These are phyloP conservation scores for Scolanthus callimorphus DNA, from an alignment of 92 coral and sea anemone species.

Conservation along the genomic window DNA sequence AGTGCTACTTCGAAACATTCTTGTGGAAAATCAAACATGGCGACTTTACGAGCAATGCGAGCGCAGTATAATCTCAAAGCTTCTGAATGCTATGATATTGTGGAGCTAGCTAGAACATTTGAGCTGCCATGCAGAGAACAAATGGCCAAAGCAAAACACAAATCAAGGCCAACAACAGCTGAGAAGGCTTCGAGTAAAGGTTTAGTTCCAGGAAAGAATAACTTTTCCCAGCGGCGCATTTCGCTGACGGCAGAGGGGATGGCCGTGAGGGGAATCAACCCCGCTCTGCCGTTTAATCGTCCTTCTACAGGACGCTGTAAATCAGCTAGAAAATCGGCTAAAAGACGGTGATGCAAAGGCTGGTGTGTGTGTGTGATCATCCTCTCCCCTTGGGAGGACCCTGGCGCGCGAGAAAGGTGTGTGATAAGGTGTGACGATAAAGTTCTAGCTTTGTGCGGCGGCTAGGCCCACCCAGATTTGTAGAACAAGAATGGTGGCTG, in stretches of 20 bases:
- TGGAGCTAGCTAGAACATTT: slow-evolving; percentile 68
- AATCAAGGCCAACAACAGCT: slow-evolving; percentile 11
- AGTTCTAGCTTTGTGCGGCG: no score
- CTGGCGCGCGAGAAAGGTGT: no score
- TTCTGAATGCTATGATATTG: slow-evolving; percentile 79
- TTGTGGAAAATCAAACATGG: slow-evolving; percentile 17
- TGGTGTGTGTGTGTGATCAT: no score
- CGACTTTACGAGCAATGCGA: slow-evolving; percentile 54
- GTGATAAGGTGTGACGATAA: no score
- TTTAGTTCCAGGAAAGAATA: slow-evolving; percentile 78
- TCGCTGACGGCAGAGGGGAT: slow-evolving; percentile 77
- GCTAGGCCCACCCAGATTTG: no score
- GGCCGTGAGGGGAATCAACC: slow-evolving; percentile 57
- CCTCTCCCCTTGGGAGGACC: no score
- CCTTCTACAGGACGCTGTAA: slow-evolving; percentile 52
- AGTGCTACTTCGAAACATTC: slow-evolving; percentile 16
- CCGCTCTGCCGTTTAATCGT: slow-evolving; percentile 21
- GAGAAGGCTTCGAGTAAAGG: slow-evolving; percentile 62
- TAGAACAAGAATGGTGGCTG: no score
- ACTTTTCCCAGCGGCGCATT: slow-evolving; percentile 74
- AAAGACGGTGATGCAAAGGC: slow-evolving; percentile 38
- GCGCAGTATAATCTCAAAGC: slow-evolving; percentile 71
- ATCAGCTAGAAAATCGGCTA: slow-evolving; percentile 49
- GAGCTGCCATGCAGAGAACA: slow-evolving; percentile 72
- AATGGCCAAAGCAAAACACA: slow-evolving; percentile 20